phyloP scores from a whole-genome alignment of 2,888 invertebrate genomes.

The Myopa testacea region DNA sequence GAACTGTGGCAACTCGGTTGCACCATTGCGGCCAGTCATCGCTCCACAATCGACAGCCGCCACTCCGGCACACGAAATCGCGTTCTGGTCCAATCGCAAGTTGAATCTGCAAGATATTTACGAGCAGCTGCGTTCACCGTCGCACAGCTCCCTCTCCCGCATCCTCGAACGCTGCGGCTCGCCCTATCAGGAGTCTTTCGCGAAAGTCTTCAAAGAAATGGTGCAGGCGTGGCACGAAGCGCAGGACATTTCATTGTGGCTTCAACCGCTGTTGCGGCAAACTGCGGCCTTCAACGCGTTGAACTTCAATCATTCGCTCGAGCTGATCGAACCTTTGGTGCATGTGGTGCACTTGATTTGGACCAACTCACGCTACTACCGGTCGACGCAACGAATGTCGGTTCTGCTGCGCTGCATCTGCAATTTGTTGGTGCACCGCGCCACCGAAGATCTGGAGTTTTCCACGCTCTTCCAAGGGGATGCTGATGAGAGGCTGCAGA shows the following conservation, averaged over 20 bases:
- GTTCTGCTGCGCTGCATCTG: slow-evolving; percentile 83
- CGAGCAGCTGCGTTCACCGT: slow-evolving; percentile 82
- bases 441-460: slow-evolving; percentile 82
- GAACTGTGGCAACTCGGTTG: slow-evolving; percentile 35
- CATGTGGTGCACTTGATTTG: slow-evolving; percentile 89
- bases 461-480: slow-evolving; percentile 85
- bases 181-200: slow-evolving; percentile 83
- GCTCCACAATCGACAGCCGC: not conserved
- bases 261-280: slow-evolving; percentile 77
- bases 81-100: slow-evolving; percentile 84
- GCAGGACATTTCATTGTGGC: slow-evolving; percentile 84
- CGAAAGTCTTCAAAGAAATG: slow-evolving; percentile 82
- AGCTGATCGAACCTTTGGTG: slow-evolving; percentile 77
- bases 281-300: slow-evolving; percentile 74
- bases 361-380: slow-evolving; percentile 85
- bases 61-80: slow-evolving; percentile 77
- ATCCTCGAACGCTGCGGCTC: slow-evolving; percentile 83
- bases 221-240: slow-evolving; percentile 83
- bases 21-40: not conserved
- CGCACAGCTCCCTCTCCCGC: slow-evolving; percentile 84
- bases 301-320: slow-evolving; percentile 76
- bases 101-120: slow-evolving; percentile 89
- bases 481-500: slow-evolving; percentile 78
- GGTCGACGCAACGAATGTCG: slow-evolving; percentile 75
- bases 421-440: slow-evolving; percentile 84